These are phyloP conservation scores for Herminia tarsipennalis DNA, from an alignment of 2,888 invertebrate species.

Conservation along the genomic window DNA sequence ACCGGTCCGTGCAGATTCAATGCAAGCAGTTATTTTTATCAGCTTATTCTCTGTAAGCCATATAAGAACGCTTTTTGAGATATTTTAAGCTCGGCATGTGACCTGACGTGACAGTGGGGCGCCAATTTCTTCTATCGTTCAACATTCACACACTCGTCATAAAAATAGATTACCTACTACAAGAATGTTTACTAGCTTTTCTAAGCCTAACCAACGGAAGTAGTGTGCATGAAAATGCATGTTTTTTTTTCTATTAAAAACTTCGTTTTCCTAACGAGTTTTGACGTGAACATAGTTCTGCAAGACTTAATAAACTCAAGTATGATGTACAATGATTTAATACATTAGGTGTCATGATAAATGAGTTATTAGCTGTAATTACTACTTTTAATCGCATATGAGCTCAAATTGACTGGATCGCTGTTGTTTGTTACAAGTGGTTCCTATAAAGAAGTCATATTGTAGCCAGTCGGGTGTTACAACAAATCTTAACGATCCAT, in stretches of 20 bases:
- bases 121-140: constrained; percentile 10
- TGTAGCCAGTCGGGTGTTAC: constrained; percentile 18
- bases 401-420: constrained; percentile 38
- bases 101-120: constrained; percentile 16
- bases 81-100: constrained; percentile 14
- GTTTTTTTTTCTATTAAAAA: too few species aligned
- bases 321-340: constrained; percentile 7
- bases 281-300: too few species aligned
- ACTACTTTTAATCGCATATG: constrained; percentile 27
- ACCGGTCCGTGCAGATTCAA: constrained; percentile 30
- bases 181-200: neutral
- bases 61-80: constrained; percentile 26
- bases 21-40: constrained; percentile 43
- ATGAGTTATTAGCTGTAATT: constrained; percentile 44
- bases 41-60: constrained; percentile 36
- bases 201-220: too few species aligned
- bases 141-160: too few species aligned
- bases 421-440: constrained; percentile 22
- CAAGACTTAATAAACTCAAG: neutral
- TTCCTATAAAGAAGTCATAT: constrained; percentile 17
- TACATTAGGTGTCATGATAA: constrained; percentile 29
- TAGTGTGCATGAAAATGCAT: too few species aligned
- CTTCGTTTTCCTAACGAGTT: too few species aligned
- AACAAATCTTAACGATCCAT: constrained; percentile 25
- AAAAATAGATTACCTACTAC: neutral